Base-by-base conservation (phyloP, 2,888 invertebrate species). In the Anarsia innoxiella region DNA sequence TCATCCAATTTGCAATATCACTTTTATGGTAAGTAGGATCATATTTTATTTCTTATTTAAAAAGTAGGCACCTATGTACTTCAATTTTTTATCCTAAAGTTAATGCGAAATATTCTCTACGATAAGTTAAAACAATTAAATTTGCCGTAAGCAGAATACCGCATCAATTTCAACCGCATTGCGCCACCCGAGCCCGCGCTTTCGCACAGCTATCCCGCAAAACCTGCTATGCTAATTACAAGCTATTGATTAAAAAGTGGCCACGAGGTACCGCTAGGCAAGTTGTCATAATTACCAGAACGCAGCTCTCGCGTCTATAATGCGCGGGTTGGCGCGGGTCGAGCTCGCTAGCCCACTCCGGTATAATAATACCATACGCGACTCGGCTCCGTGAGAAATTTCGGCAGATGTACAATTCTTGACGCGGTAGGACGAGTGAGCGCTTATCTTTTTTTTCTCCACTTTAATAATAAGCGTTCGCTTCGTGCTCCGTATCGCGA, bases 351-450 rank as follows among this genome's bases (percentile, higher is more conserved):
- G 71, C 66, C 69, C 69, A 61, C 23, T n/a, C n/a, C n/a, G n/a
- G n/a, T n/a, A 63, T 78, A 78, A 82, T 83, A 82, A 80, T 78
- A 79, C 72, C 71, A 70, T 69, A 67, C 69, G 59, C 56, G 66
- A 60, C 60, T 58, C 54, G 70, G 70, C 74, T 64, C 77, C 85
- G 85, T 85, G 85, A 85, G 85, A 85, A 84, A 68, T 84, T 85
- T 83, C 77, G 84, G 84, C 85, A 85, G 85, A 85, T 85, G 85
- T 83, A 80, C 83, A 83, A 82, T 83, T 82, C 73, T 82, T 78
- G 77, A 76, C 73, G 73, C 72, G 68, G 71, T 68, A 66, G 76
- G 73, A 72, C 75, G 76, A 74, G 74, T 67, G 76, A 77, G 63
- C 79, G 76, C 75, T 79, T 79, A 76, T 74, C 68, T 73, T 76